Percentiles rank a stretch among this genome's conserved stretches.
phyloP scores from a whole-genome alignment of 1,140 invertebrate species.

The Pemphigus obesinymphae region DNA sequence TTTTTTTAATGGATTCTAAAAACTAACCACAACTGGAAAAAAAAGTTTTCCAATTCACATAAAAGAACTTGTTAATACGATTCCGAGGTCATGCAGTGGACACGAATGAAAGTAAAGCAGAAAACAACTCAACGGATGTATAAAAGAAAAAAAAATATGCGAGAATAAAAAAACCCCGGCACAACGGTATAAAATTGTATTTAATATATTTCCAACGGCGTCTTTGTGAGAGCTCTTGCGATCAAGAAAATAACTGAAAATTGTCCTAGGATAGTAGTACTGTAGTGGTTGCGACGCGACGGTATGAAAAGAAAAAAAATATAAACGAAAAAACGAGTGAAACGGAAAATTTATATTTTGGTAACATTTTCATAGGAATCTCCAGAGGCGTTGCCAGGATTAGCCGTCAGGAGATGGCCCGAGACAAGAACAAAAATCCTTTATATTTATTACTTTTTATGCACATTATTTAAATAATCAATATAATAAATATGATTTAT shows the following conservation, averaged over 20 bases:
- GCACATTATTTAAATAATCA: no score
- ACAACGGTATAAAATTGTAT: constrained; percentile 4
- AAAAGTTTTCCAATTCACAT: constrained; percentile 36
- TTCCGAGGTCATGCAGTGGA: not conserved
- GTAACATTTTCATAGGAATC: not conserved
- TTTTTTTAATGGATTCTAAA: constrained; percentile 31
- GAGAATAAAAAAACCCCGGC: not conserved
- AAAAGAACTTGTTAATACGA: constrained; percentile 40
- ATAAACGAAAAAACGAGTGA: not conserved
- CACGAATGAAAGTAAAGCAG: not conserved
- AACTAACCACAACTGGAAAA: constrained; percentile 22
- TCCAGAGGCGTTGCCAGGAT: no score
- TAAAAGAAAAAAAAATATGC: constrained; percentile 1
- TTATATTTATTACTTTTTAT: no score
- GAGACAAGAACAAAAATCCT: no score
- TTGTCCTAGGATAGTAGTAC: not conserved
- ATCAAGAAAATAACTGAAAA: not conserved
- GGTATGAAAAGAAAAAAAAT: not conserved
- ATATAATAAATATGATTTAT: no score
- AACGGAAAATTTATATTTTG: not conserved
- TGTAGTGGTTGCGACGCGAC: not conserved
- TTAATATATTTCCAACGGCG: not conserved
- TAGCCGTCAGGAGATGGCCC: no score
- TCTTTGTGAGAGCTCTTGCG: not conserved
- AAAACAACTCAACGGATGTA: not conserved